These are phyloP conservation scores for Enchytraeus crypticus DNA, from an alignment of 2,888 invertebrate genomes.

Conservation along the genomic window DNA sequence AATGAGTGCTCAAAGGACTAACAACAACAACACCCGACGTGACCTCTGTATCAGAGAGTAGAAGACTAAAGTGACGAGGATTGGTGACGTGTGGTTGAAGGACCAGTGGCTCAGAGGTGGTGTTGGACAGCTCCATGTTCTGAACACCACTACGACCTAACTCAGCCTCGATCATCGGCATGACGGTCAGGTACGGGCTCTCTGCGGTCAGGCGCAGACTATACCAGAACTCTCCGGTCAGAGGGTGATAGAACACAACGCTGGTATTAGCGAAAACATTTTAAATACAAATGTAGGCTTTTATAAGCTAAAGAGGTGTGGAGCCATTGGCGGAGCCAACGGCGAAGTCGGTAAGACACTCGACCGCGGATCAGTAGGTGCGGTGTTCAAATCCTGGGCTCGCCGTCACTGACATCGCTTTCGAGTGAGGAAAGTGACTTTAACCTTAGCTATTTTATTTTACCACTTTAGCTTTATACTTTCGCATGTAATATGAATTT, in stretches of 20 bases:
- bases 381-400: too few relatives aligned
- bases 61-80: slow-evolving; percentile 42
- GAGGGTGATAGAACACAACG: slow-evolving; percentile 44
- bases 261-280: slow-evolving; percentile 13
- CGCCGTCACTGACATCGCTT: too few relatives aligned
- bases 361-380: too few relatives aligned
- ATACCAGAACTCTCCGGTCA: slow-evolving; percentile 49
- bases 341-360: too few relatives aligned
- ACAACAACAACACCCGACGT: slow-evolving; percentile 32
- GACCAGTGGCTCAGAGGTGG: slow-evolving; percentile 41
- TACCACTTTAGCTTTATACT: too few relatives aligned
- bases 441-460: too few relatives aligned
- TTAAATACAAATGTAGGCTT: too few relatives aligned
- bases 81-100: slow-evolving; percentile 42
- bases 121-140: slow-evolving; percentile 40
- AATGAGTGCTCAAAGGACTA: slow-evolving; percentile 31
- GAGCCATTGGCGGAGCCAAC: too few relatives aligned
- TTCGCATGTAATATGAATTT: too few relatives aligned
- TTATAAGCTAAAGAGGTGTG: too few relatives aligned
- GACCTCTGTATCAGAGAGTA: slow-evolving; percentile 39
- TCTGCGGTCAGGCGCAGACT: slow-evolving; percentile 38
- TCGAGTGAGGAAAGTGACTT: too few relatives aligned
- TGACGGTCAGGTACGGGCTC: slow-evolving; percentile 37
- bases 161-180: slow-evolving; percentile 45
- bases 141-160: slow-evolving; percentile 44